Conservation (phyloP, 2,113 vertebrate species). For the Mellivora capensis region DNA sequence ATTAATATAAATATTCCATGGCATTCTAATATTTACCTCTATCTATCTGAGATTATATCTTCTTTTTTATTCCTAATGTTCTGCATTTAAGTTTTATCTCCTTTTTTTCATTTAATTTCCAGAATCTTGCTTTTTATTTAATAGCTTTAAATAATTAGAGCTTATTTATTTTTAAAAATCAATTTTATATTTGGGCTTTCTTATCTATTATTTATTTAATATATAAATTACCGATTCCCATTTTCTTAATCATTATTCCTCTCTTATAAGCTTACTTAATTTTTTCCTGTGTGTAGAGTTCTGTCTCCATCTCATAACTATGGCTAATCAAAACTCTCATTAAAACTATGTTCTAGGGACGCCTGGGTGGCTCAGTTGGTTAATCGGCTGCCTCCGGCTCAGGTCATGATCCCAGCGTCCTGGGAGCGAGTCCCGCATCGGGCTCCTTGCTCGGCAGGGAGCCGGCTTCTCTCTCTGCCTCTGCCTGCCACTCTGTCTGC, state of each 20-base stretch:
- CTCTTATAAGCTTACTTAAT: not conserved
- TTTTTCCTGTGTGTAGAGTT: not conserved
- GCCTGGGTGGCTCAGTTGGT: too few relatives aligned
- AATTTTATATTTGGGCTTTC: not conserved
- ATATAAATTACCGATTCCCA: not conserved
- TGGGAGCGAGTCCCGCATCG: too few relatives aligned
- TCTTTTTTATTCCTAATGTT: not conserved
- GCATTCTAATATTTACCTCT: not conserved
- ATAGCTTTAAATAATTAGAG: not conserved
- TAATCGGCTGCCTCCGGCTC: too few relatives aligned
- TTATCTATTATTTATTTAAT: not conserved
- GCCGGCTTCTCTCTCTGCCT: too few relatives aligned
- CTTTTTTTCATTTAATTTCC: not conserved
- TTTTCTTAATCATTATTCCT: not conserved
- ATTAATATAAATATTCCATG: not conserved
- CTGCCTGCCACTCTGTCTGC: too few relatives aligned
- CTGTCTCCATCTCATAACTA: not conserved
- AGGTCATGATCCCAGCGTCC: too few relatives aligned
- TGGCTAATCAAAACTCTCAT: not conserved
- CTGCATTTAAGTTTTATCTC: not conserved
- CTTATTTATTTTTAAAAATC: not conserved
- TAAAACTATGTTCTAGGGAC: not conserved
- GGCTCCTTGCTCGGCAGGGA: too few relatives aligned
- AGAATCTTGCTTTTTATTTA: not conserved
- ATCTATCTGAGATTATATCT: not conserved